These are phyloP conservation scores for Alloscopus bannaensis DNA, from an alignment of 2,888 invertebrate genomes.

Conservation along the genomic window DNA sequence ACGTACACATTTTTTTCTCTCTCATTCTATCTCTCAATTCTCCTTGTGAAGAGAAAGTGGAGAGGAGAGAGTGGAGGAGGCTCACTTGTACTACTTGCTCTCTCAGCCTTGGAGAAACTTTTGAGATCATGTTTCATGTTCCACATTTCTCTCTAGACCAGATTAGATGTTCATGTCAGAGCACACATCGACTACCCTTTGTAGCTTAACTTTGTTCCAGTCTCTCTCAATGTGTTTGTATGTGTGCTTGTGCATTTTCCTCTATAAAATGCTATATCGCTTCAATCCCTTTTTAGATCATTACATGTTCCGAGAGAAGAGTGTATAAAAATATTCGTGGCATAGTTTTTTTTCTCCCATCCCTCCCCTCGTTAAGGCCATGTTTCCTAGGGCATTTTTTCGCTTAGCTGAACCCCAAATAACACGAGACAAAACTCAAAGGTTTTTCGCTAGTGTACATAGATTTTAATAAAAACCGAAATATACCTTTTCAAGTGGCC, in stretches of 20 bases:
- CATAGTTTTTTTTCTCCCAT: too few species aligned
- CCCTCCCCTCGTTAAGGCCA: too few species aligned
- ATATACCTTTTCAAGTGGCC: too few species aligned
- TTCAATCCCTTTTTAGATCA: too few species aligned
- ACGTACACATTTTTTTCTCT: slow-evolving; percentile 15
- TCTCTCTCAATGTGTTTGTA: background rate
- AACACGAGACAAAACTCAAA: too few species aligned
- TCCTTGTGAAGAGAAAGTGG: background rate
- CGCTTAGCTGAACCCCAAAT: too few species aligned
- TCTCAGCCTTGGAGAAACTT: slow-evolving; percentile 18
- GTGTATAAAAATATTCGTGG: too few species aligned
- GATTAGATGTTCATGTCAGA: slow-evolving; percentile 51
- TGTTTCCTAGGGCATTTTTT: too few species aligned
- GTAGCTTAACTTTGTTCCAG: background rate
- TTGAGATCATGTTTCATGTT: slow-evolving; percentile 59
- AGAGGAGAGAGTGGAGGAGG: slow-evolving; percentile 12
- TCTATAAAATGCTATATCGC: too few species aligned
- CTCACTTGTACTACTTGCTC: slow-evolving; percentile 12
- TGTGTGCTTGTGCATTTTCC: background rate
- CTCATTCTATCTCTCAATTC: background rate
- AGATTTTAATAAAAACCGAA: too few species aligned
- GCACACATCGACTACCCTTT: background rate
- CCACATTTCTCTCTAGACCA: slow-evolving; percentile 61
- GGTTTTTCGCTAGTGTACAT: too few species aligned
- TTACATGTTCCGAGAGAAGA: too few species aligned